Evolutionary conservation across 1,140 invertebrate genomes (phyloP), one percentile per base, ranked within the genome.

Genomic region (Coptotermes formosanus): DNA sequence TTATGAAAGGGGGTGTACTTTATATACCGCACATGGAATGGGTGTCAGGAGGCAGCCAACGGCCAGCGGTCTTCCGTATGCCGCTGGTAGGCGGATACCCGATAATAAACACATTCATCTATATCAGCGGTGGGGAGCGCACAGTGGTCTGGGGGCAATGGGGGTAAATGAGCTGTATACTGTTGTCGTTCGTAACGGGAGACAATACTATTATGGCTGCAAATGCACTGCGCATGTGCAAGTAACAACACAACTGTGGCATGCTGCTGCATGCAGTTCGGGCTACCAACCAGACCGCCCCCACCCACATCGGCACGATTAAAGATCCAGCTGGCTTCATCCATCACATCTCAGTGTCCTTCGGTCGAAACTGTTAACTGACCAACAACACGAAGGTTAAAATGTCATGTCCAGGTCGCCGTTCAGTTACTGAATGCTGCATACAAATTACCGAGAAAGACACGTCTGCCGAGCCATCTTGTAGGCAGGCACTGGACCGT

Each of bases 31-130:
- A n/a, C 52, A 55, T 55, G 52, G 9, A 55, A 55, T 55, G 52
- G 9, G 59, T 64, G 7, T 64, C 59, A 64, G 19, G 25, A 21
- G 59, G n/a, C 64, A n/a, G 64, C 23, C 64, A 12, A n/a, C 4
- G 14, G n/a, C 64, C 25, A 69, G 64, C 14, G 25, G 3, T 69
- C 3, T 69, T 2, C 64, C 12, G n/a, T 12, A 69, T 12, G 23
- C 23, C 64, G 64, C 14, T n/a, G 21, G 3, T 21, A 25, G 25
- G 64, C 64, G n/a, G 21, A 69, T 69, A 69, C n/a, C n/a, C 64
- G 64, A 69, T 69, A 69, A n/a, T n/a, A 69, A 69, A 69, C 64
- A n/a, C 64, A 69, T 69, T 69, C 25, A 69, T 69, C 64, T 69
- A 4, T 69, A 30, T 69, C 64, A 69, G 64, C 64, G n/a, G 64